Conservation (phyloP, 2,113 vertebrate species). For the Callipepla squamata region DNA sequence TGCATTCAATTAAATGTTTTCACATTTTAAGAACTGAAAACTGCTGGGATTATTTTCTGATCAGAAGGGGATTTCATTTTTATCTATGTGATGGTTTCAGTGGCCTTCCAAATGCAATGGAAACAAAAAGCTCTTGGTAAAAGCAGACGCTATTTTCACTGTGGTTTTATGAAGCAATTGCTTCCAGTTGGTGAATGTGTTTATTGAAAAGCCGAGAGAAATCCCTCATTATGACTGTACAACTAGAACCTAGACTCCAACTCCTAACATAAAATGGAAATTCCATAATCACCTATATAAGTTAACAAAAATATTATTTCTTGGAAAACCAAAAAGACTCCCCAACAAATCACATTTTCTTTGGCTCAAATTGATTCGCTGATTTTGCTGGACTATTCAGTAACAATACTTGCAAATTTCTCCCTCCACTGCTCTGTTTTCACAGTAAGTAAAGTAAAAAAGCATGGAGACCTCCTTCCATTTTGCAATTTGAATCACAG, state of each 20-base stretch:
- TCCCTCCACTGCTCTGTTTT: slow-evolving; percentile 23
- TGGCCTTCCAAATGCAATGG: slow-evolving; percentile 41
- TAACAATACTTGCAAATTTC: slow-evolving; percentile 47
- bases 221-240: slow-evolving; percentile 51
- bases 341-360: slow-evolving; percentile 51
- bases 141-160: slow-evolving; percentile 51
- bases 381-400: slow-evolving; percentile 48
- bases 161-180: slow-evolving; percentile 70
- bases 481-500: slow-evolving; percentile 30
- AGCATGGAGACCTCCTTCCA: background rate
- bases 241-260: slow-evolving; percentile 52
- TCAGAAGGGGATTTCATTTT: slow-evolving; percentile 40
- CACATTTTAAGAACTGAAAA: slow-evolving; percentile 16
- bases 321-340: slow-evolving; percentile 54
- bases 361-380: slow-evolving; percentile 37
- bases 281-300: slow-evolving; percentile 43
- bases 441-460: background rate
- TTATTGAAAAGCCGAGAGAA: slow-evolving; percentile 60
- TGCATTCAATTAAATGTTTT: slow-evolving; percentile 53
- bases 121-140: slow-evolving; percentile 65
- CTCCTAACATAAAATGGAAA: slow-evolving; percentile 3
- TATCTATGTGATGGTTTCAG: slow-evolving; percentile 19
- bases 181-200: slow-evolving; percentile 66
- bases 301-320: slow-evolving; percentile 68
- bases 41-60: slow-evolving; percentile 6